Conservation (phyloP, 2,888 invertebrate genomes). For the Drosophila setosimentum region DNA sequence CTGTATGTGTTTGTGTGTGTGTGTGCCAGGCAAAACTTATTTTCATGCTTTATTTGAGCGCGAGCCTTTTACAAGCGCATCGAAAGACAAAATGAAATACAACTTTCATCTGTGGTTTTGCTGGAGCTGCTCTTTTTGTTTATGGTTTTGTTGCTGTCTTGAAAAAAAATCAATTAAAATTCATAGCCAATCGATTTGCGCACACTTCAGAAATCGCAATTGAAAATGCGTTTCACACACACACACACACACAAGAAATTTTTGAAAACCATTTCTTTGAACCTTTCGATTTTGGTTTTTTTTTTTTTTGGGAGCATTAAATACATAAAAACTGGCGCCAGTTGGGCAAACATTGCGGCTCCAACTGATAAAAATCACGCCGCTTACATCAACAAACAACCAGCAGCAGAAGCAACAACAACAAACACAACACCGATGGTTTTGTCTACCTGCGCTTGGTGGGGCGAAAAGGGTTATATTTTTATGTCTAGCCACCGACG, state of each 20-base stretch:
- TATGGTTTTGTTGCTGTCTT: constrained; percentile 39
- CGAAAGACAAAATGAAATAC: constrained; percentile 79
- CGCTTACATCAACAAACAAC: constrained; percentile 76
- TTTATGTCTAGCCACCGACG: constrained; percentile 80
- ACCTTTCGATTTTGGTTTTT: constrained; percentile 29
- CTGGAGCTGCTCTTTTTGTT: constrained; percentile 12
- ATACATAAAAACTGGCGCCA: constrained; percentile 75
- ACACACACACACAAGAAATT: constrained; percentile 10
- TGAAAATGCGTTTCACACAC: constrained; percentile 54
- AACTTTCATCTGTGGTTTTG: constrained; percentile 61
- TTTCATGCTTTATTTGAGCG: constrained; percentile 79
- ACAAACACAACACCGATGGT: constrained; percentile 28
- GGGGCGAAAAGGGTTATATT: constrained; percentile 53
- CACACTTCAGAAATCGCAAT: constrained; percentile 62
- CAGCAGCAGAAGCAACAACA: constrained; percentile 45
- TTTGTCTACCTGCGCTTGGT: constrained; percentile 51
- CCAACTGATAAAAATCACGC: constrained; percentile 82
- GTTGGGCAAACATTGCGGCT: constrained; percentile 68
- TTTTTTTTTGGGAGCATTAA: constrained; percentile 40
- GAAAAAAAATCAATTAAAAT: constrained; percentile 82
- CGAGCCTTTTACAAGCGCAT: constrained; percentile 77
- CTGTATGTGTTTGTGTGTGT: constrained; percentile 22
- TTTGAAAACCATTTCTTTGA: constrained; percentile 26
- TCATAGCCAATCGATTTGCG: constrained; percentile 83
- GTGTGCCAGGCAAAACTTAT: constrained; percentile 68